Evolutionary conservation across 1,140 invertebrate genomes (phyloP).

Genomic region (Tyrophagus putrescentiae): DNA sequence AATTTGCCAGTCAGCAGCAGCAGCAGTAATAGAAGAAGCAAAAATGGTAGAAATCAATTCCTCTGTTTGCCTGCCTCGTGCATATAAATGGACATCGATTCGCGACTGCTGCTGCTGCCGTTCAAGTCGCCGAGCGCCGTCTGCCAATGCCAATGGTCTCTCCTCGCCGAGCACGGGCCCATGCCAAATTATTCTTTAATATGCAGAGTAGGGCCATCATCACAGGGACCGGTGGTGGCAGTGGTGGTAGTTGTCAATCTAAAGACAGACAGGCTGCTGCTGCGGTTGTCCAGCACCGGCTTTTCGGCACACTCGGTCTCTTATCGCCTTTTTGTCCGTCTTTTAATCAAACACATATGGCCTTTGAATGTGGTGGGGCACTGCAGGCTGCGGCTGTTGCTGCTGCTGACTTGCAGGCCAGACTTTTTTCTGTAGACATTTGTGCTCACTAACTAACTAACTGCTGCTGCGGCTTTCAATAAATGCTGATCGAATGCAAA

Average conservation of each 20-base stretch:
- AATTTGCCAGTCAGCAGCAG: not conserved
- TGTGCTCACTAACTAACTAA: too few species aligned
- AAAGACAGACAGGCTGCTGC: too few species aligned
- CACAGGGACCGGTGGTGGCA: not conserved
- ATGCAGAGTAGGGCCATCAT: not conserved
- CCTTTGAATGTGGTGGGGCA: not conserved
- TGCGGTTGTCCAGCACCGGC: too few species aligned
- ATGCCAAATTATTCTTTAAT: slow-evolving; percentile 10
- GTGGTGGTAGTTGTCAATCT: not conserved
- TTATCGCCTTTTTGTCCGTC: not conserved
- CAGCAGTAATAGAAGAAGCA: too few species aligned
- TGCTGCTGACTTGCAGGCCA: too few species aligned
- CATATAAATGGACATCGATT: not conserved
- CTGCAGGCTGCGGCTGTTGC: not conserved
- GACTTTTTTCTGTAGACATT: too few species aligned
- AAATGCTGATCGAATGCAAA: not conserved
- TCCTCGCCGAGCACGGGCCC: too few species aligned
- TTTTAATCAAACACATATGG: slow-evolving; percentile 15
- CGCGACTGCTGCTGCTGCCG: not conserved
- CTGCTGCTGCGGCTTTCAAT: not conserved
- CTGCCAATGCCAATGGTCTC: too few species aligned
- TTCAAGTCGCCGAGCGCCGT: not conserved
- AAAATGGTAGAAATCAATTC: slow-evolving; percentile 5
- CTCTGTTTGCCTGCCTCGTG: not conserved
- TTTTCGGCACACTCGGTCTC: too few species aligned